A percentile compares a stretch with the other conserved stretches of the same genome.
Evolutionary conservation across 2,888 invertebrate species (phyloP).

Genomic region (Omphaloscelis lunosa): DNA sequence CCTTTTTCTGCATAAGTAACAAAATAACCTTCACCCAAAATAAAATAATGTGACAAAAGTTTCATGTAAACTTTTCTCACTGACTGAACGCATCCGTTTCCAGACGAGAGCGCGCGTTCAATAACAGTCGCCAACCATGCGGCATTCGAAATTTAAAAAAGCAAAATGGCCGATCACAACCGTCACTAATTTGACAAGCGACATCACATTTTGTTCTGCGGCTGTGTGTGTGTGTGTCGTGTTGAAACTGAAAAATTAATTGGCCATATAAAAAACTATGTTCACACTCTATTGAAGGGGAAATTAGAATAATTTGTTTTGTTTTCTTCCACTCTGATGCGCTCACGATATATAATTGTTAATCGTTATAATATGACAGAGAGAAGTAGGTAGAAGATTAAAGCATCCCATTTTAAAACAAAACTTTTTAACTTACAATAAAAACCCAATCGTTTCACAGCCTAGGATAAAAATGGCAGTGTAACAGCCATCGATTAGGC

Average conservation of each 20-base stretch:
- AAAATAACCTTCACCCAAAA: conserved; percentile 14
- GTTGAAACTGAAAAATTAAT: conserved; percentile 77
- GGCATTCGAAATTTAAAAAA: conserved; percentile 86
- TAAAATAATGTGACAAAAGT: conserved; percentile 29
- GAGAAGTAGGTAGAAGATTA: background rate
- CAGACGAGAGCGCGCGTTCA: conserved; percentile 77
- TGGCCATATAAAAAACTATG: conserved; percentile 68
- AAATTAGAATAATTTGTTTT: conserved; percentile 38
- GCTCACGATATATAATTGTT: background rate
- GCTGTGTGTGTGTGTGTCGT: conserved; percentile 72
- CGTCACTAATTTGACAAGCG: conserved; percentile 88
- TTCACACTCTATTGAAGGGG: conserved; percentile 26
- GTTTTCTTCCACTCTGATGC: conserved; percentile 9
- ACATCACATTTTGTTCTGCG: conserved; percentile 85
- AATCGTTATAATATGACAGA: background rate
- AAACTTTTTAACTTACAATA: background rate
- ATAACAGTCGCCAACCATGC: conserved; percentile 87
- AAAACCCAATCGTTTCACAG: conserved; percentile 18
- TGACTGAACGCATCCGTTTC: conserved; percentile 71
- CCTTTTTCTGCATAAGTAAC: background rate
- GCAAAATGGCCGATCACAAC: conserved; percentile 84
- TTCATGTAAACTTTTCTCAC: conserved; percentile 51
- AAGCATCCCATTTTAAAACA: background rate
- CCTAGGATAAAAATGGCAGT: conserved; percentile 28
- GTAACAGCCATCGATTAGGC: conserved; percentile 51